Conservation (phyloP, 2,113 vertebrate species). For the Pedionomus torquatus region DNA sequence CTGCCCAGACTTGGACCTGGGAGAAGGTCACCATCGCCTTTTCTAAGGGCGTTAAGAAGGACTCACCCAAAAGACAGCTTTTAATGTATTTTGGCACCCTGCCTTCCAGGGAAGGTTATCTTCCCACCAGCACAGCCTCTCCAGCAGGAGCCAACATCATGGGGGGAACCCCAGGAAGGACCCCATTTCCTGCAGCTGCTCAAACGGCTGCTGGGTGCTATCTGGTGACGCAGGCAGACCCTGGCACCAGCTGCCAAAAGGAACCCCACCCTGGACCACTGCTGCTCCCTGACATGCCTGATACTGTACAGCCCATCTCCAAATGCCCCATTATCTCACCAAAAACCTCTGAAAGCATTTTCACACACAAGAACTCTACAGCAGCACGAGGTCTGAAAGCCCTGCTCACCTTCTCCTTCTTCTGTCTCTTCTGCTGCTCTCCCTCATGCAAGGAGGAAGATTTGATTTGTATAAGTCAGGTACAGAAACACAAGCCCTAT, state of each 20-base stretch:
- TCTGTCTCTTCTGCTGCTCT: not conserved
- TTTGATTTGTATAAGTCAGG: not conserved
- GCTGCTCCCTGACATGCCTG: fast-evolving
- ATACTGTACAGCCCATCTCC: not conserved
- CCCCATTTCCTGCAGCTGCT: not conserved
- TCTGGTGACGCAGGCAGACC: not conserved
- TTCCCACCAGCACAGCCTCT: not conserved
- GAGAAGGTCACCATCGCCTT: not conserved
- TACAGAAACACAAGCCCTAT: not conserved
- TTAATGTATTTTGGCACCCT: not conserved
- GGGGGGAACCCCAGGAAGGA: not conserved
- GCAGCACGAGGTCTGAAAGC: fast-evolving
- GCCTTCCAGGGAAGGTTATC: not conserved
- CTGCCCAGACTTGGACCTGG: not conserved
- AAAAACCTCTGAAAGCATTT: not conserved
- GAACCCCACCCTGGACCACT: not conserved
- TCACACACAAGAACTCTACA: not conserved
- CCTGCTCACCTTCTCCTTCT: not conserved
- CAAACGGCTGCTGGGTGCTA: not conserved
- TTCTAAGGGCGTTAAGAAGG: not conserved
- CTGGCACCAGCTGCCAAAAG: not conserved
- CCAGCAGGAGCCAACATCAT: not conserved
- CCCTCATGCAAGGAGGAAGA: not conserved
- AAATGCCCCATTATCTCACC: not conserved
- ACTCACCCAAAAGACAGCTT: not conserved